Evolutionary conservation across 2,797 vertebrate genomes (phyloP).

Genomic region (Lophius americanus): DNA sequence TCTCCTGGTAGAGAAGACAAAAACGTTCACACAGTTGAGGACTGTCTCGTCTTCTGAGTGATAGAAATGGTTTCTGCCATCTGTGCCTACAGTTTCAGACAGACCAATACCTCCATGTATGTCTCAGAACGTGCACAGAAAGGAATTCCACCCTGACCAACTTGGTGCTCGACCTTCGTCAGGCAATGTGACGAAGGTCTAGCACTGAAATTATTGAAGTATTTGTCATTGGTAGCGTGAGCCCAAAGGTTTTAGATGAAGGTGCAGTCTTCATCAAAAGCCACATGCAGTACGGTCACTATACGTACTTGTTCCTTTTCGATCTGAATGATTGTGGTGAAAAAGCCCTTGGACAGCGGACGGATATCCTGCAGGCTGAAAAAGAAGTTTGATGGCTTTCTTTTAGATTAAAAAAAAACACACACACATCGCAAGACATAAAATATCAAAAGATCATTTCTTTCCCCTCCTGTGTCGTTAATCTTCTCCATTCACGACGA

Average conservation of each 20-base stretch:
- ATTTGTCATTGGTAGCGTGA: not conserved
- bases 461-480: not conserved
- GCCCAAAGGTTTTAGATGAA: not conserved
- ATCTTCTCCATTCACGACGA: constrained; percentile 3
- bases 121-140: no score
- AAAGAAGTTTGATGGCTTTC: not conserved
- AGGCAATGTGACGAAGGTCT: no score
- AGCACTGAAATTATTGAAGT: not conserved
- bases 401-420: not conserved
- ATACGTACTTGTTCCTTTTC: constrained; percentile 92
- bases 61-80: not conserved
- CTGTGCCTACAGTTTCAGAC: not conserved
- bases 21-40: not conserved
- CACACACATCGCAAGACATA: not conserved
- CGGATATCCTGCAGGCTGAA: constrained; percentile 89
- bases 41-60: not conserved
- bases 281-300: not conserved
- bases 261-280: not conserved
- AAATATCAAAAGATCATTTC: not conserved
- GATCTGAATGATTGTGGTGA: constrained; percentile 91
- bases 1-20: constrained; percentile 77
- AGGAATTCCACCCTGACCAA: no score
- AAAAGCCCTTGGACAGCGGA: constrained; percentile 90
- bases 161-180: no score
- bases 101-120: no score